phyloP scores from a whole-genome alignment of 2,113 vertebrate species.

The Gymnobelideus leadbeateri region DNA sequence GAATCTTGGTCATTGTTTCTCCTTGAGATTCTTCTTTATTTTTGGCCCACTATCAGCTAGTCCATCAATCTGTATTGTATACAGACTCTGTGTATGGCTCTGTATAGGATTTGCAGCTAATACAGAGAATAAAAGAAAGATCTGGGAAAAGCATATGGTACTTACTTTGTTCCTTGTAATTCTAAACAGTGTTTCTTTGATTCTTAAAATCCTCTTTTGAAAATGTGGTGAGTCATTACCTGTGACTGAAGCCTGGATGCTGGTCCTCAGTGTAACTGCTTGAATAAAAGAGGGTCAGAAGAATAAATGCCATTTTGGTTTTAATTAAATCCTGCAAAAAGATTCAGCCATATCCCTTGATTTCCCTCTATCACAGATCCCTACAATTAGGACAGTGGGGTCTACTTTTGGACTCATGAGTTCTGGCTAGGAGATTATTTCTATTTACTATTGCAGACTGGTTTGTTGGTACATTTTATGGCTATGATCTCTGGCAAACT shows the following conservation, averaged over 20 bases:
- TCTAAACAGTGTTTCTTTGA: conserved; percentile 54
- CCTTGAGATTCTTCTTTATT: not conserved
- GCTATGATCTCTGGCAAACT: conserved; percentile 64
- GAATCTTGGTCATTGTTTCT: not conserved
- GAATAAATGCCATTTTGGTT: conserved; percentile 57
- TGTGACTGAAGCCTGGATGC: conserved; percentile 24
- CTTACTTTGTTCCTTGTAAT: conserved; percentile 47
- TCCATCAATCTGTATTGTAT: not conserved
- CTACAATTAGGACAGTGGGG: conserved; percentile 56
- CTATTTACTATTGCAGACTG: conserved; percentile 56
- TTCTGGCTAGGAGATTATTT: conserved; percentile 70
- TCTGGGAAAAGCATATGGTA: conserved; percentile 43
- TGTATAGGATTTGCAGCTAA: not conserved
- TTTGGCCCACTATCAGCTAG: not conserved
- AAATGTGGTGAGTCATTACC: conserved; percentile 35
- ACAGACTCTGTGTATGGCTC: not conserved
- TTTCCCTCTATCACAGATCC: conserved; percentile 61
- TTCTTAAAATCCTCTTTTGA: conserved; percentile 51
- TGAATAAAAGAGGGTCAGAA: not conserved
- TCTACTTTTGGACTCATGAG: conserved; percentile 64
- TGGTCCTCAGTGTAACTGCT: not conserved
- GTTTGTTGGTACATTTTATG: conserved; percentile 69
- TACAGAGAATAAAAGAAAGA: not conserved
- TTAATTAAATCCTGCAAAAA: conserved; percentile 74
- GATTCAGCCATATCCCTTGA: conserved; percentile 50